A percentile compares a stretch with the other conserved stretches of the same genome.
These are phyloP conservation scores for Eulacestoma nigropectus DNA, from an alignment of 2,113 vertebrate species.

Conservation along the genomic window DNA sequence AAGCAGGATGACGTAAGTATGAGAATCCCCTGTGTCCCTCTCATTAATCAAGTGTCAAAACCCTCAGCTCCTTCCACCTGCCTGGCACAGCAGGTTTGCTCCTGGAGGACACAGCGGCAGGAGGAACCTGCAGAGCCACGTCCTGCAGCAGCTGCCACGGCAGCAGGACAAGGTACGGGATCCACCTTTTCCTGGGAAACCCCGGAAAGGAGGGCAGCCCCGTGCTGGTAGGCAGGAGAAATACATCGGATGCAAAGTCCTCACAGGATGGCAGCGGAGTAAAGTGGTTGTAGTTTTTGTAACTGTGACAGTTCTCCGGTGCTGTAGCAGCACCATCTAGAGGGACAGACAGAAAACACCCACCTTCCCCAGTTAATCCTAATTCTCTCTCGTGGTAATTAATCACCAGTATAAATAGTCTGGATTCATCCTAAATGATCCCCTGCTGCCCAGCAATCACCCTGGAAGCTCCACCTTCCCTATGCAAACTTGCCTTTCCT, in stretches of 20 bases:
- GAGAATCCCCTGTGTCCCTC: not conserved
- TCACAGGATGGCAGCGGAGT: not conserved
- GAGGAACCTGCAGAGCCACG: not conserved
- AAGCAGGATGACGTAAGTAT: not conserved
- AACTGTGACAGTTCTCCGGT: not conserved
- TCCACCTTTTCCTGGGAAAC: not conserved
- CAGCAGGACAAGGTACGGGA: not conserved
- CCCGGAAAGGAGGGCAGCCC: not conserved
- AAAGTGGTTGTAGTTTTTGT: not conserved
- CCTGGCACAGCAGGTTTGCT: not conserved
- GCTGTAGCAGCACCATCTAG: conserved; percentile 11
- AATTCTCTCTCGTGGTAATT: not conserved
- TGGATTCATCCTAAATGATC: not conserved
- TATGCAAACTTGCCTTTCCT: not conserved
- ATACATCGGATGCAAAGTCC: not conserved
- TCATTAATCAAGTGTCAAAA: not conserved
- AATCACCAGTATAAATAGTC: not conserved
- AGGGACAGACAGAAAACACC: not conserved
- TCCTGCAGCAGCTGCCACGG: not conserved
- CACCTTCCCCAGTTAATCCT: not conserved
- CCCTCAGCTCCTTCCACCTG: not conserved
- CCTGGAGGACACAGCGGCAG: not conserved
- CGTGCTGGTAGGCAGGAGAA: not conserved
- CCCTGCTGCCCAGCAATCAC: not conserved
- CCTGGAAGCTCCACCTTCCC: not conserved